These are phyloP conservation scores for Muscicapa adusta DNA, from an alignment of 2,113 vertebrate genomes.

Conservation along the genomic window DNA sequence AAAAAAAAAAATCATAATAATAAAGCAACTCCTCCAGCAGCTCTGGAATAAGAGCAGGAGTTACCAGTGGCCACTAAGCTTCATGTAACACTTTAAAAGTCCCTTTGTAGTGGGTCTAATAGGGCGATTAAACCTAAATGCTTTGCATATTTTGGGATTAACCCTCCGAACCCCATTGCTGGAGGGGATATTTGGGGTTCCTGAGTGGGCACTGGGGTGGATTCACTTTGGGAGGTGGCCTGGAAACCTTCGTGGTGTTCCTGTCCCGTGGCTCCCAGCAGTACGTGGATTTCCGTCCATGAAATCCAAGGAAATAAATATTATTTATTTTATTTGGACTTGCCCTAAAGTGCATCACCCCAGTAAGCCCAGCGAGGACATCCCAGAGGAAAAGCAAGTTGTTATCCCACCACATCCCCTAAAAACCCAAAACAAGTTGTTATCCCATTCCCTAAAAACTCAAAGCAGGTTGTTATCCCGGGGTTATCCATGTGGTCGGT, in stretches of 20 bases:
- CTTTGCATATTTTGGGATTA: constrained; percentile 62
- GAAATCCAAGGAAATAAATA: background rate
- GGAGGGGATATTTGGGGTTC: background rate
- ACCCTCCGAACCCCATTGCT: background rate
- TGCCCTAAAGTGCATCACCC: background rate
- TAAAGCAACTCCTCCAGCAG: background rate
- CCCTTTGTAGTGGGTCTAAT: constrained; percentile 38
- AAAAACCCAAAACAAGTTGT: background rate
- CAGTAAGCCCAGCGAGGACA: background rate
- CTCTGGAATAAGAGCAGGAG: background rate
- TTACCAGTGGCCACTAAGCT: constrained; percentile 36
- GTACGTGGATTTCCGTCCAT: rapidly evolving
- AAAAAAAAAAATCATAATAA: background rate
- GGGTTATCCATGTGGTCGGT: rapidly evolving
- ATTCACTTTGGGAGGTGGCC: background rate
- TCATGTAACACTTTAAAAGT: constrained; percentile 19
- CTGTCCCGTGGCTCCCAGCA: rapidly evolving
- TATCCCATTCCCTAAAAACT: background rate
- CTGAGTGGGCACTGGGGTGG: rapidly evolving
- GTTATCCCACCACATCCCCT: background rate
- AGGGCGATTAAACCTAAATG: constrained; percentile 51
- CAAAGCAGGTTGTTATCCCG: no score
- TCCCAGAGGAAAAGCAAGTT: background rate
- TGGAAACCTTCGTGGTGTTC: rapidly evolving
- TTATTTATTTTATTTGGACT: background rate